phyloP scores from a whole-genome alignment of 2,888 invertebrate genomes.

The Amphipyra berbera region DNA sequence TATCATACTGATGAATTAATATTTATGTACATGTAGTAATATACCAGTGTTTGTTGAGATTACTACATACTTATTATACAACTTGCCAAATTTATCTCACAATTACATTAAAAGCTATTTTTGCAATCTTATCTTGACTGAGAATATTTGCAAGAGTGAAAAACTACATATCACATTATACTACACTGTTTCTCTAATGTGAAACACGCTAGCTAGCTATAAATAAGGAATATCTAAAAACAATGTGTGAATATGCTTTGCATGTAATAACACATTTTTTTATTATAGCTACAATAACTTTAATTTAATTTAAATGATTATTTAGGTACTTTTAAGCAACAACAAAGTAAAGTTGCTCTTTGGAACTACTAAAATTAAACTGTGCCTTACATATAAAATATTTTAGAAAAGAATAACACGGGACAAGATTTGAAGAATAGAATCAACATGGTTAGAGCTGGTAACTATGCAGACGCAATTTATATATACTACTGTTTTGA shows the following conservation, averaged over 20 bases:
- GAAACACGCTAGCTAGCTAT: slow-evolving; percentile 49
- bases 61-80: slow-evolving; percentile 28
- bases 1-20: too few species aligned
- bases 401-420: background rate
- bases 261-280: background rate
- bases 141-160: slow-evolving; percentile 38
- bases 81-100: slow-evolving; percentile 30
- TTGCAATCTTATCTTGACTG: slow-evolving; percentile 29
- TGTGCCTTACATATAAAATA: slow-evolving; percentile 5
- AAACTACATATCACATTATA: slow-evolving; percentile 39
- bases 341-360: slow-evolving; percentile 1
- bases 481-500: background rate
- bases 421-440: background rate
- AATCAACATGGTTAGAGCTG: slow-evolving; percentile 11
- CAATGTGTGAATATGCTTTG: slow-evolving; percentile 21
- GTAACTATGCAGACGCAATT: slow-evolving; percentile 34
- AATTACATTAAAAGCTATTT: slow-evolving; percentile 33
- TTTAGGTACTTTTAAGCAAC: background rate
- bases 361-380: slow-evolving; percentile 11
- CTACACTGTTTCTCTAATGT: slow-evolving; percentile 28
- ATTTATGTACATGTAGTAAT: slow-evolving; percentile 10
- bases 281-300: too few species aligned
- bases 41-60: slow-evolving; percentile 31
- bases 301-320: background rate
- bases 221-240: slow-evolving; percentile 43